These are phyloP conservation scores for Myiotriccus ornatus DNA, from an alignment of 2,797 vertebrate species.

Conservation along the genomic window DNA sequence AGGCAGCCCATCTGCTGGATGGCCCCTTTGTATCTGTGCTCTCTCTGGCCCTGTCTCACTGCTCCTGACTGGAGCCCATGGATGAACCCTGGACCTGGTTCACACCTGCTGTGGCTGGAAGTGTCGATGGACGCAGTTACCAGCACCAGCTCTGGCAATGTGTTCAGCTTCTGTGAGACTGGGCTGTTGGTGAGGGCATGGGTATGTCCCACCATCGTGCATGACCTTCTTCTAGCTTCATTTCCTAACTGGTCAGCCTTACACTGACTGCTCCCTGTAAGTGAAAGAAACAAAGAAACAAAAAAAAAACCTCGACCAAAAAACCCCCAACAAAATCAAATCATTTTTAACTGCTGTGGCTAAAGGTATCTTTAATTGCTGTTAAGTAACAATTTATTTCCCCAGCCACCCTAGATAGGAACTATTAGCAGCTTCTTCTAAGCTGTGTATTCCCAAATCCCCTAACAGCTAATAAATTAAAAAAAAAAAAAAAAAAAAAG, in stretches of 20 bases:
- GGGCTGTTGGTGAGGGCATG: neutral
- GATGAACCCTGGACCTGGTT: neutral
- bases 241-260: neutral
- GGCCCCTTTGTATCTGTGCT: neutral
- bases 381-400: neutral
- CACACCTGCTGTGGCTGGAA: neutral
- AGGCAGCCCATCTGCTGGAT: neutral
- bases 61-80: neutral
- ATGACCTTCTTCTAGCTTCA: neutral
- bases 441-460: neutral
- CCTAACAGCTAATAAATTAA: neutral
- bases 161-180: neutral
- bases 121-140: fast-evolving
- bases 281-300: neutral
- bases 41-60: neutral
- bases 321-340: neutral
- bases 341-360: neutral
- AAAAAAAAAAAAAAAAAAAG: neutral
- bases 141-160: neutral
- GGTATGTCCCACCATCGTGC: too few relatives aligned
- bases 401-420: neutral
- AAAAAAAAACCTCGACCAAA: fast-evolving
- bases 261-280: neutral
- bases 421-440: neutral
- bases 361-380: neutral